phyloP scores from a whole-genome alignment of 2,113 vertebrate species.

The Pterocles burchelli region DNA sequence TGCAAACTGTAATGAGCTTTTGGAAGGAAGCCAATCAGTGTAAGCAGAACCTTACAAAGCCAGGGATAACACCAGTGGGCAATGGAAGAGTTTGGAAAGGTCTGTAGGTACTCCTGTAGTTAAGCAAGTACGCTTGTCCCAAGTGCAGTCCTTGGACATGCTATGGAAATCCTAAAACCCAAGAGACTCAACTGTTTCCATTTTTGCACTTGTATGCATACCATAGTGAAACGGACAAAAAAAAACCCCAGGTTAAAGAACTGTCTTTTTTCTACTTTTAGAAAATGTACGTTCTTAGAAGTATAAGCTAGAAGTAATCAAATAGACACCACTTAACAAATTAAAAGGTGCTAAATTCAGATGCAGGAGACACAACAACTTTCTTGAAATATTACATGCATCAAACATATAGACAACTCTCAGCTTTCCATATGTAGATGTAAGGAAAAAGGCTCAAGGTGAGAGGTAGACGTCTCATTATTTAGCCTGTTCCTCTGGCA shows the following conservation, averaged over 20 bases:
- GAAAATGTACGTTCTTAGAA: neutral
- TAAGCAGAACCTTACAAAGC: neutral
- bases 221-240: neutral
- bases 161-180: neutral
- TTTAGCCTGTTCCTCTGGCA: neutral
- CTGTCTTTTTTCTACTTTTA: neutral
- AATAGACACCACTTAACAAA: neutral
- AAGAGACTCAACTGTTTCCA: neutral
- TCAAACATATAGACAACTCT: neutral
- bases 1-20: neutral
- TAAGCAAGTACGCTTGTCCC: neutral
- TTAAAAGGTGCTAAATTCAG: neutral
- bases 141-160: neutral
- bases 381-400: neutral
- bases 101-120: neutral
- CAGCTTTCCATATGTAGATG: neutral
- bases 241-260: neutral
- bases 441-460: neutral
- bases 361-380: neutral
- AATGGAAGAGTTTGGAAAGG: neutral
- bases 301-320: rapidly evolving
- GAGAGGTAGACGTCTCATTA: neutral
- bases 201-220: neutral
- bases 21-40: neutral
- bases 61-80: neutral